Evolutionary conservation across 2,797 vertebrate genomes (phyloP).

Genomic region (Chiroxiphia lanceolata): DNA sequence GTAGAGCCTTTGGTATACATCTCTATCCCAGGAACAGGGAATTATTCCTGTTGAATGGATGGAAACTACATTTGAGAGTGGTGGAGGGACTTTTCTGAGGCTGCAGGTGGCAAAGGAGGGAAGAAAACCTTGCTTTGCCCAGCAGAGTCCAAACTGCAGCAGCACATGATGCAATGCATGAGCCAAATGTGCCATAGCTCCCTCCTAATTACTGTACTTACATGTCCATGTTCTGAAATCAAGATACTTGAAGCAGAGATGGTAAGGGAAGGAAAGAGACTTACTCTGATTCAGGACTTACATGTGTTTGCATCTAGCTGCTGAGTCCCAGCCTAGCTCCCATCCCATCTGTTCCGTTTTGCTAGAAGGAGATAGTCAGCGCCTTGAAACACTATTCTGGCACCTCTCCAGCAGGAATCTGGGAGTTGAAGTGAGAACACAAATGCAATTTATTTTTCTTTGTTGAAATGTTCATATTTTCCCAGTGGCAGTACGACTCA

Average conservation of each 20-base stretch:
- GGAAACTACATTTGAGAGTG: background rate
- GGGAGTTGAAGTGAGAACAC: conserved; percentile 61
- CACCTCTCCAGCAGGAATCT: conserved; percentile 3
- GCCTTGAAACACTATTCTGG: conserved; percentile 46
- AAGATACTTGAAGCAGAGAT: background rate
- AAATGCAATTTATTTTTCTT: conserved; percentile 63
- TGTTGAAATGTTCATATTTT: conserved; percentile 48
- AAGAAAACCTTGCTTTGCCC: background rate
- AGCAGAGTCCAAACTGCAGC: background rate
- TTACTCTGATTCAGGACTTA: background rate
- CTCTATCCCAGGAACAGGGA: background rate
- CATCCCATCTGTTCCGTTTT: background rate
- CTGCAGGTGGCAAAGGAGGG: background rate
- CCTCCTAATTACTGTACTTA: background rate
- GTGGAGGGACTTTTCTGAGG: background rate
- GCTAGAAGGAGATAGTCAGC: conserved; percentile 45
- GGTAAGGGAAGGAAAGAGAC: background rate
- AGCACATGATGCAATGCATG: rapidly evolving
- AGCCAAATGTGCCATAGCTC: background rate
- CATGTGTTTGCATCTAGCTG: background rate
- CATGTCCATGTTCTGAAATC: background rate
- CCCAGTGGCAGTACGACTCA: conserved; percentile 29
- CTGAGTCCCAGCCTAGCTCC: background rate
- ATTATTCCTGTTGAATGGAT: background rate
- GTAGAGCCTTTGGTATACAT: background rate